Conservation (phyloP, 2,888 invertebrate species). For the Drosophila longiperda region DNA sequence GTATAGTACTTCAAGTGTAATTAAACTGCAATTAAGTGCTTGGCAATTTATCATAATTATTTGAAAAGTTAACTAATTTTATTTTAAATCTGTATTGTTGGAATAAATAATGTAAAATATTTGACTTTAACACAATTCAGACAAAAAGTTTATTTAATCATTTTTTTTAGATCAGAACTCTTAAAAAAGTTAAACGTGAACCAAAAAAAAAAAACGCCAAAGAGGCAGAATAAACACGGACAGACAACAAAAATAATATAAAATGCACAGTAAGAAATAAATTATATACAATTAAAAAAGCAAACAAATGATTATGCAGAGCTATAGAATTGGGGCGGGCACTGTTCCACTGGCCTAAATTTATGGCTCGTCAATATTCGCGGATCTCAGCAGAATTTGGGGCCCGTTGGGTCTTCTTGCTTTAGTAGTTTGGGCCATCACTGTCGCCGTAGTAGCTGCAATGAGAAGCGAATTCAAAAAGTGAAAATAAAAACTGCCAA, state of each 20-base stretch:
- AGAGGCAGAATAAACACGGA: constrained; percentile 14
- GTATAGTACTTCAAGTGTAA: no score
- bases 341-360: constrained; percentile 61
- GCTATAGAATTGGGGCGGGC: constrained; percentile 26
- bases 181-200: constrained; percentile 21
- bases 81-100: background rate
- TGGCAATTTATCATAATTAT: no score
- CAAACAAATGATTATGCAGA: no score
- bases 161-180: constrained; percentile 8
- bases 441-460: constrained; percentile 55
- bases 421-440: constrained; percentile 49
- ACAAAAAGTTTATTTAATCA: constrained; percentile 43
- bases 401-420: constrained; percentile 20
- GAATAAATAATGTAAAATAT: constrained; percentile 13
- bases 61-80: no score
- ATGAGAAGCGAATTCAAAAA: constrained; percentile 56
- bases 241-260: constrained; percentile 3
- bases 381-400: constrained; percentile 55
- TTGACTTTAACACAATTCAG: constrained; percentile 6
- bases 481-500: constrained; percentile 34
- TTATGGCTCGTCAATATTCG: constrained; percentile 37
- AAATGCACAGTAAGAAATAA: constrained; percentile 44
- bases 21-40: no score
- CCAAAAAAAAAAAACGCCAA: constrained; percentile 34
- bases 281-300: constrained; percentile 12